Conservation (phyloP, 2,113 vertebrate species). For the Benitochromis conjunctus region DNA sequence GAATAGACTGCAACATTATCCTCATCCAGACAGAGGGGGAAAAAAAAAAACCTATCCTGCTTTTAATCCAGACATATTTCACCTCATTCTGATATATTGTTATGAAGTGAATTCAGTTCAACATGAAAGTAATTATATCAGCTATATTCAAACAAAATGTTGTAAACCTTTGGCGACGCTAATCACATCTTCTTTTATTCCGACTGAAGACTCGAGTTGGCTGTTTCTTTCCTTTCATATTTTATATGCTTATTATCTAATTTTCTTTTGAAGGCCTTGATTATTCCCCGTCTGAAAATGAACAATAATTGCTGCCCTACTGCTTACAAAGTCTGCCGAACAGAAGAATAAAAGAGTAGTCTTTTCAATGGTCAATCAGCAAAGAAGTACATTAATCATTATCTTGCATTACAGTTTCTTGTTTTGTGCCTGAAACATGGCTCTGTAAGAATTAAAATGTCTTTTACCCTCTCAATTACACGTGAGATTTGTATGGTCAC, state of each 20-base stretch:
- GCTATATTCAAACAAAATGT: constrained; percentile 76
- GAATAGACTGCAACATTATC: constrained; percentile 29
- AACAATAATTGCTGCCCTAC: constrained; percentile 75
- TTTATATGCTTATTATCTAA: constrained; percentile 74
- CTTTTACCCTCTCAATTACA: constrained; percentile 50
- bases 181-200: constrained; percentile 75
- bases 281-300: constrained; percentile 71
- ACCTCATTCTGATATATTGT: constrained; percentile 71
- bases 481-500: constrained; percentile 46
- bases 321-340: constrained; percentile 67
- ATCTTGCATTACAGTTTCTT: constrained; percentile 49
- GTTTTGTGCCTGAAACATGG: constrained; percentile 49
- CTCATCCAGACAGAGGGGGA: background rate
- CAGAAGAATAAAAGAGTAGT: constrained; percentile 49
- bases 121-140: constrained; percentile 72
- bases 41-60: constrained; percentile 34
- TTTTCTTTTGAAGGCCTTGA: constrained; percentile 73
- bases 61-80: constrained; percentile 65
- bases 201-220: constrained; percentile 63
- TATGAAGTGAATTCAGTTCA: constrained; percentile 65
- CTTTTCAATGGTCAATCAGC: constrained; percentile 71
- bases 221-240: constrained; percentile 70
- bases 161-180: constrained; percentile 72
- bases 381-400: constrained; percentile 71
- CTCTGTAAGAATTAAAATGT: constrained; percentile 59